phyloP scores from a whole-genome alignment of 2,888 invertebrate genomes.

The Fragum fragum region DNA sequence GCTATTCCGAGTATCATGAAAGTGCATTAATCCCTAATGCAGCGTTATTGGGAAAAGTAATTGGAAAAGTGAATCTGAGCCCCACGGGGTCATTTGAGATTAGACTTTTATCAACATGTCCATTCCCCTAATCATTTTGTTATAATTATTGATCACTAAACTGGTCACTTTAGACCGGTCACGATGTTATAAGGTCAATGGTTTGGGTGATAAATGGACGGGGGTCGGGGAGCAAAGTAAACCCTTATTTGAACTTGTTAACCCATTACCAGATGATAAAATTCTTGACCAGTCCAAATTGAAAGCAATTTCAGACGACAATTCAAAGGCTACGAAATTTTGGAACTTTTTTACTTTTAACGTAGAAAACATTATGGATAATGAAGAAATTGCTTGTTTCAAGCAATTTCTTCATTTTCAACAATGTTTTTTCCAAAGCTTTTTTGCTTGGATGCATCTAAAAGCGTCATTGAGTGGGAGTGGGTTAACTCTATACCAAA shows the following conservation, averaged over 20 bases:
- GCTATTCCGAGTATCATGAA: background rate
- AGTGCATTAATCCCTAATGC: slow-evolving; percentile 11
- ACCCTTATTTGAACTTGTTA: background rate
- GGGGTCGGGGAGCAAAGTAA: slow-evolving; percentile 15
- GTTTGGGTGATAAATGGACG: slow-evolving; percentile 24
- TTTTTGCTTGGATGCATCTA: too few relatives aligned
- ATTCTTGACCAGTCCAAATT: too few relatives aligned
- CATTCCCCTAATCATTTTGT: slow-evolving; percentile 39
- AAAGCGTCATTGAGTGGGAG: too few relatives aligned
- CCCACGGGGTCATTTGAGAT: slow-evolving; percentile 16
- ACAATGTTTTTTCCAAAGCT: too few relatives aligned
- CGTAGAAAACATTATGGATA: too few relatives aligned
- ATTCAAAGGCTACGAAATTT: too few relatives aligned
- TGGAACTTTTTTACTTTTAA: too few relatives aligned
- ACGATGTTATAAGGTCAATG: slow-evolving; percentile 20
- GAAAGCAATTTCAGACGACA: too few relatives aligned
- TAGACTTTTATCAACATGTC: slow-evolving; percentile 25
- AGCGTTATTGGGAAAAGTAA: slow-evolving; percentile 6
- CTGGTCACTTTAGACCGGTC: slow-evolving; percentile 46
- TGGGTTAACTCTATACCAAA: too few relatives aligned
- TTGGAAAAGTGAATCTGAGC: slow-evolving; percentile 18
- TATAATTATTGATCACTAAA: slow-evolving; percentile 52
- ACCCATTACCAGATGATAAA: background rate
- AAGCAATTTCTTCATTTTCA: too few relatives aligned
- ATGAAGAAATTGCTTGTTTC: too few relatives aligned